Conservation (phyloP, 2,888 invertebrate genomes). For the Sminthurinus aureus region DNA sequence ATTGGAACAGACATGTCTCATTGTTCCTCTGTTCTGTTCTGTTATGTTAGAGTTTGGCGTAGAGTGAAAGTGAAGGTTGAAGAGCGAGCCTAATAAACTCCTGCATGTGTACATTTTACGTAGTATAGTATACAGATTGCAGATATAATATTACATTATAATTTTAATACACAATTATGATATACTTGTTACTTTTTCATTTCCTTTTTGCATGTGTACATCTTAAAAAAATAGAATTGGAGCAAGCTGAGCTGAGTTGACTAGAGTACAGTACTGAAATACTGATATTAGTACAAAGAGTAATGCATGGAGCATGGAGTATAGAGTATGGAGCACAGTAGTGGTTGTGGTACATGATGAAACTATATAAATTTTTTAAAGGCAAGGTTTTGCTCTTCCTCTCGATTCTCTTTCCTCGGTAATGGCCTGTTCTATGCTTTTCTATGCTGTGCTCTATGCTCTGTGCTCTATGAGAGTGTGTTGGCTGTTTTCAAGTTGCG, state of each 20-base stretch:
- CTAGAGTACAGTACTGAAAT: background rate
- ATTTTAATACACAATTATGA: too few relatives aligned
- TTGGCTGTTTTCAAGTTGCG: slow-evolving; percentile 4
- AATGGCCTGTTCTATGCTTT: too few relatives aligned
- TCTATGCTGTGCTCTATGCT: too few relatives aligned
- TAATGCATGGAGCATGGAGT: background rate
- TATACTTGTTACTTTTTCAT: too few relatives aligned
- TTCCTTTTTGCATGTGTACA: too few relatives aligned
- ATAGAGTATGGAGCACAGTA: background rate
- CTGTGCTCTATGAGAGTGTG: background rate
- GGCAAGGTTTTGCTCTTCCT: background rate
- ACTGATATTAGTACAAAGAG: too few relatives aligned
- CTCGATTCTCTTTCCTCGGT: background rate
- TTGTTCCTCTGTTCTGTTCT: too few relatives aligned
- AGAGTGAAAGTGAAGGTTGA: background rate
- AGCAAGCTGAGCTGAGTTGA: background rate
- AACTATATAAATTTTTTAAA: slow-evolving; percentile 11
- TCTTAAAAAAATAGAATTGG: too few relatives aligned
- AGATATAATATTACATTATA: too few relatives aligned
- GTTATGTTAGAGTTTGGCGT: background rate
- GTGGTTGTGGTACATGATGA: background rate
- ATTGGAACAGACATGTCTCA: background rate
- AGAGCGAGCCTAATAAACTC: background rate
- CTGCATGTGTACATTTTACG: too few relatives aligned
- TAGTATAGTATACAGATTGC: too few relatives aligned